phyloP scores from a whole-genome alignment of 37 sponge, comb jelly and placozoan species.

The Tethya wilhelma region DNA sequence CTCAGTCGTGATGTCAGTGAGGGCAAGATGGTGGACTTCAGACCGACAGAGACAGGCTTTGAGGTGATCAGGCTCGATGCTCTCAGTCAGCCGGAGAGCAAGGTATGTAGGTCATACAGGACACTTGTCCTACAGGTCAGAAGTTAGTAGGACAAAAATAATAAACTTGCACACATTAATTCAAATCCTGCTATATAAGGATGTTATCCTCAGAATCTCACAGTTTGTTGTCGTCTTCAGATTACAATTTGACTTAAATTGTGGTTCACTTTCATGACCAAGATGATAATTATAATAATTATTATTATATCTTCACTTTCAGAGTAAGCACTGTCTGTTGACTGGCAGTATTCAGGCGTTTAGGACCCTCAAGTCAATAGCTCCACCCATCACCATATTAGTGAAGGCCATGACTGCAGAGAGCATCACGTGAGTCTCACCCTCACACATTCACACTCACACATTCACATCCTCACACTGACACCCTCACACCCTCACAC shows the following conservation, averaged over 20 bases:
- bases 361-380: conserved; percentile 41
- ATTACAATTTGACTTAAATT: too few relatives aligned
- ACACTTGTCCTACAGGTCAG: too few relatives aligned
- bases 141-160: too few relatives aligned
- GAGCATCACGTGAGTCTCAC: conserved; percentile 72
- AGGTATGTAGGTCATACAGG: too few relatives aligned
- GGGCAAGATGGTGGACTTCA: conserved; percentile 51
- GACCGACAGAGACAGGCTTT: conserved; percentile 40
- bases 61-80: conserved; percentile 33
- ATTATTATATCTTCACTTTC: too few relatives aligned
- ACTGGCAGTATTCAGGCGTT: conserved; percentile 36
- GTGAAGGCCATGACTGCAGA: conserved; percentile 72
- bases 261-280: too few relatives aligned
- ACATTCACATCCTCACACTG: background rate
- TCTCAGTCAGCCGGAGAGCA: conserved; percentile 12
- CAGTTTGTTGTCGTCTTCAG: too few relatives aligned
- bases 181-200: too few relatives aligned
- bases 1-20: conserved; percentile 52
- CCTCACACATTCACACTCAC: background rate
- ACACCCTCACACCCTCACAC: background rate
- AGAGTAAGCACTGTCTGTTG: conserved; percentile 64
- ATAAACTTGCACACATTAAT: too few relatives aligned
- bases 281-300: too few relatives aligned
- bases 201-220: too few relatives aligned
- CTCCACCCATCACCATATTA: conserved; percentile 65